Evolutionary conservation across 2,113 vertebrate species (phyloP).

Genomic region (Seriola rivoliana): DNA sequence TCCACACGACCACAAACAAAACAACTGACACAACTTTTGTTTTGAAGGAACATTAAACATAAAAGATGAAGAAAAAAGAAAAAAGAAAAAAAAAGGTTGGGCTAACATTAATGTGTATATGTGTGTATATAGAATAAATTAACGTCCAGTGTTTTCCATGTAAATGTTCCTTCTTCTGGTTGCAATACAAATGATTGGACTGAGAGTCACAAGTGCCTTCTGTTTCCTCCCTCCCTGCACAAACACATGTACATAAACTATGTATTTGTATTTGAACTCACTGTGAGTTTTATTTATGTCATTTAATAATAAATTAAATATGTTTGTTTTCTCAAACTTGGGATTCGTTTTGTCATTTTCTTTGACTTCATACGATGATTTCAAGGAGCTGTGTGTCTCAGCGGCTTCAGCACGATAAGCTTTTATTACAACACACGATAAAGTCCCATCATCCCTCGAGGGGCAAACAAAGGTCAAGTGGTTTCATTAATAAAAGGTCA

Average conservation of each 20-base stretch:
- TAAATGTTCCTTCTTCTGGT: slow-evolving; percentile 65
- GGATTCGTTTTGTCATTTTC: not conserved
- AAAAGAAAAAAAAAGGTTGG: slow-evolving; percentile 35
- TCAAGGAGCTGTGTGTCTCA: not conserved
- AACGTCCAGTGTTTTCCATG: slow-evolving; percentile 66
- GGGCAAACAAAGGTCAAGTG: slow-evolving; percentile 7
- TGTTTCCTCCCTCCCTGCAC: slow-evolving; percentile 32
- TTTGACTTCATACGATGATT: too few relatives aligned
- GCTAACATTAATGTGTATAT: slow-evolving; percentile 81
- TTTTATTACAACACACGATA: not conserved
- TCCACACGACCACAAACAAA: slow-evolving; percentile 23
- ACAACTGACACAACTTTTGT: slow-evolving; percentile 40
- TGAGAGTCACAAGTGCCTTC: slow-evolving; percentile 65
- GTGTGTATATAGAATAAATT: slow-evolving; percentile 87
- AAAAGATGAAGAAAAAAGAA: not conserved
- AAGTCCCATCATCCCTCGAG: not conserved
- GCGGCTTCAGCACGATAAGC: not conserved
- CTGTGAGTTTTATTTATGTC: slow-evolving; percentile 86
- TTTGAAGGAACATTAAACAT: slow-evolving; percentile 47
- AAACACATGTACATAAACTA: slow-evolving; percentile 82
- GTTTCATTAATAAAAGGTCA: not conserved
- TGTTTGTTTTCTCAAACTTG: slow-evolving; percentile 71
- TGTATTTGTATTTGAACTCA: slow-evolving; percentile 83
- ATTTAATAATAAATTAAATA: slow-evolving; percentile 87
- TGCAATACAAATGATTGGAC: slow-evolving; percentile 53